phyloP scores from a whole-genome alignment of 2,797 vertebrate species.

The Brachyalestes nurse region DNA sequence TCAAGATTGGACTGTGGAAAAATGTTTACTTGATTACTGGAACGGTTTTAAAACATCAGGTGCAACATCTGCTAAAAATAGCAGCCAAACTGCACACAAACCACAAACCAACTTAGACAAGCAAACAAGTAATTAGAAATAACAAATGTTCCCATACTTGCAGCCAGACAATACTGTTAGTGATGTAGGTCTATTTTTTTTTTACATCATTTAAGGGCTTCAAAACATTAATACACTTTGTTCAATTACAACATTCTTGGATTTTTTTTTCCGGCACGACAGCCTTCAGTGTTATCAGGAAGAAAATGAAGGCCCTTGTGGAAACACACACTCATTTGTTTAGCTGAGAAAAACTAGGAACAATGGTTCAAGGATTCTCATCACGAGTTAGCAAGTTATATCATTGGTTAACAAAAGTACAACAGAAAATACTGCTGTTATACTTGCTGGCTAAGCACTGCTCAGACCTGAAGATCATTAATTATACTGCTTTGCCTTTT shows the following conservation, averaged over 20 bases:
- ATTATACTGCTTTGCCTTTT: not conserved
- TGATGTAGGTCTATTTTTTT: not conserved
- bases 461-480: not conserved
- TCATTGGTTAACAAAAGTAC: conserved; percentile 6
- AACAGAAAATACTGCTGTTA: not conserved
- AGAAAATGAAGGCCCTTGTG: not conserved
- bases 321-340: not conserved
- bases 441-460: not conserved
- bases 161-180: not conserved
- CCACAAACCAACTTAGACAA: too few relatives aligned
- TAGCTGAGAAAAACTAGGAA: not conserved
- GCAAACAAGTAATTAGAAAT: not conserved
- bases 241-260: not conserved
- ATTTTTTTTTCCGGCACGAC: not conserved
- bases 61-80: not conserved
- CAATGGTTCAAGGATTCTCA: conserved; percentile 2
- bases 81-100: not conserved
- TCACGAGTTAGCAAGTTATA: not conserved
- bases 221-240: not conserved
- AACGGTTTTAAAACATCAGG: not conserved
- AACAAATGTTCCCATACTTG: not conserved
- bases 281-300: not conserved
- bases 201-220: not conserved
- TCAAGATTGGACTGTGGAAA: not conserved
- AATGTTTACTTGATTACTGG: too few relatives aligned